Evolutionary conservation across 2,797 vertebrate genomes (phyloP).

Genomic region (Platyrinchus mystaceus): DNA sequence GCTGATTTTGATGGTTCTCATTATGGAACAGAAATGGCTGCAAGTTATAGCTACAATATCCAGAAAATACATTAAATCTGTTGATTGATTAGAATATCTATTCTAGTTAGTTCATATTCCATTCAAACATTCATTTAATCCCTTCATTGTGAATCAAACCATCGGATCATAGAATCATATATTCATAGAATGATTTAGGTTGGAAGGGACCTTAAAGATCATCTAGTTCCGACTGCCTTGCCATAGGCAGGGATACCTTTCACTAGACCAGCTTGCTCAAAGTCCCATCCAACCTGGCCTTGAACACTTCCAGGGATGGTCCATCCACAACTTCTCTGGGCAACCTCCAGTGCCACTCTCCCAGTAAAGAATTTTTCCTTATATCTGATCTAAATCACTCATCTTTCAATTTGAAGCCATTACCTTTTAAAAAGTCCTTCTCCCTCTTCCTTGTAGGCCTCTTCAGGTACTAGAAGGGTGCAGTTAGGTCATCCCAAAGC

Average conservation of each 20-base stretch:
- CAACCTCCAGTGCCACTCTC: rapidly evolving
- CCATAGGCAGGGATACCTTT: no score
- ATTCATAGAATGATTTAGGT: background rate
- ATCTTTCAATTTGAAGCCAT: background rate
- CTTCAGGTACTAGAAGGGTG: background rate
- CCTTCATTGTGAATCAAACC: background rate
- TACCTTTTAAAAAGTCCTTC: background rate
- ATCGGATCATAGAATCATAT: background rate
- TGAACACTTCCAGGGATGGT: background rate
- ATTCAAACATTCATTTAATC: background rate
- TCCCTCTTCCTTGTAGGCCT: background rate
- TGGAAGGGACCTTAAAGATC: background rate
- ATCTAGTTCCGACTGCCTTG: background rate
- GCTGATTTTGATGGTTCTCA: background rate
- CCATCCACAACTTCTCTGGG: background rate
- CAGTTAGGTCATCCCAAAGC: background rate
- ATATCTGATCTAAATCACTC: background rate
- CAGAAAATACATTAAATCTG: background rate
- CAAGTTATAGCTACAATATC: background rate
- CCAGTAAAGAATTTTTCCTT: background rate
- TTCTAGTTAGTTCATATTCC: background rate
- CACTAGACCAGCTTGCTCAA: background rate
- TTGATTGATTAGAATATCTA: background rate
- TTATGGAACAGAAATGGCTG: background rate
- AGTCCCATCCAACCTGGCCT: background rate